Base-by-base conservation (phyloP, 2,113 vertebrate species). In the Plectropomus leopardus region DNA sequence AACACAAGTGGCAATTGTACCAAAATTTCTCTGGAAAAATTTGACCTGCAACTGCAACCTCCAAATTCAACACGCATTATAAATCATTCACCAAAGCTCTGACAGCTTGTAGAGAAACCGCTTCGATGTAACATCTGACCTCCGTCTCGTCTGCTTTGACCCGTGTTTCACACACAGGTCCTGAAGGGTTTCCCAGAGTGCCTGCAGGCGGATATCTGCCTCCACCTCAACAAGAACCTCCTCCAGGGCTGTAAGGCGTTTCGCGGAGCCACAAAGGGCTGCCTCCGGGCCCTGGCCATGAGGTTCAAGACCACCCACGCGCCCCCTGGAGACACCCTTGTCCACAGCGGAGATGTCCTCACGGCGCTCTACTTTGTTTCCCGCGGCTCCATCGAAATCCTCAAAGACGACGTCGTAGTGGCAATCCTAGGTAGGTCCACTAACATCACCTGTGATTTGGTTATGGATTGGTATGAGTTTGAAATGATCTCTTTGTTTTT, bases 151-250 rank as follows among this genome's bases (percentile, higher is more conserved):
- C 16, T 67, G 34, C 63, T 81, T 47, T 78, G 71, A 72, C 61
- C 69, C 75, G 60, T 79, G 48, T 79, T 72, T 59, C n/a, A 9
- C 69, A 73, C 91, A 68, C 93, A 99, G 98, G 98, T 99, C 81
- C 91, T 99, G 91, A 99, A 99, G 96, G 98, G 98, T 36, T 99
- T 99, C 88, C 98, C 98, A 76, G 98, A 99, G 93, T 99, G 98
- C 90, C 96, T 99, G 84, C 98, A 99, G 95, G 98, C 98, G 47
- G 98, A 99, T 65, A 99, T 99, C 92, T 99, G 98, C 89, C 97
- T 99, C 70, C 98, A 99, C 84, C 97, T 99, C 85, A 99, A 99
- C 87, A 95, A 98, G 91, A 97, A 91, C 81, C 96, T 99, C 85
- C 96, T 99, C 44, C 95, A 99, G 88, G 96, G 95, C 88, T 99